Base-by-base conservation (phyloP, 2,113 vertebrate genomes). In the Chaetura pelagica region DNA sequence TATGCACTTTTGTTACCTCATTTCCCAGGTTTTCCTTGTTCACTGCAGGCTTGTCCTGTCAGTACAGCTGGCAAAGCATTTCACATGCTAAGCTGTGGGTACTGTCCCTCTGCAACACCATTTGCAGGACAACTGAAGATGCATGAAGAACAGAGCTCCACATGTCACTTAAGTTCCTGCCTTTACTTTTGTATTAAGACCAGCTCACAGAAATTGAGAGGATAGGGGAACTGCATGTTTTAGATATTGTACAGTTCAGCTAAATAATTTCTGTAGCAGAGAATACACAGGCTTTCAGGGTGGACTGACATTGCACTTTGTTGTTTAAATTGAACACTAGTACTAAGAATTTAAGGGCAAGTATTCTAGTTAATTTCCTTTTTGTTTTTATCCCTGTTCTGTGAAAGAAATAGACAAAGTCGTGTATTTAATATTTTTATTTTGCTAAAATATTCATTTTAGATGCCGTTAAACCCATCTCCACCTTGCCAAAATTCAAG, bases 381-480 rank as follows among this genome's bases (percentile, higher is more conserved):
- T 66, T 27, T 12, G 0, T 4, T 16, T 87, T 71, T 78, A 34
- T 38, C n/a, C 15, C 3, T 21, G 7, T 3, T 21, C 73, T 66
- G 2, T 38, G 38, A 94, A 90, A 10, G 7, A 91, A 85, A 40
- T 4, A 2, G 4, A 54, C 40, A 54, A 76, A 11, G n/a, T n/a
- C 3, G 32, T 67, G 16, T 3, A 69, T 23, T 72, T 38, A 51
- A 73, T 42, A 38, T 4, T 5, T 96, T 96, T 97, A 96, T 96
- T 97, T 54, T 29, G 46, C 19, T 72, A 44, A 64, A 76, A 21
- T 0, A 0, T 23, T 40, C 4, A 29, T 34, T 75, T 35, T 44
- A n/a, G 27, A 49, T 23, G 27, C 19, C 54, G 12, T 67, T 72
- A 7, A 84, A 63, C 29, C 87, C 17, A 46, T 52, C 73, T 49